These are phyloP conservation scores for Apocrypta bakeri DNA, from an alignment of 1,140 invertebrate genomes.

Conservation along the genomic window DNA sequence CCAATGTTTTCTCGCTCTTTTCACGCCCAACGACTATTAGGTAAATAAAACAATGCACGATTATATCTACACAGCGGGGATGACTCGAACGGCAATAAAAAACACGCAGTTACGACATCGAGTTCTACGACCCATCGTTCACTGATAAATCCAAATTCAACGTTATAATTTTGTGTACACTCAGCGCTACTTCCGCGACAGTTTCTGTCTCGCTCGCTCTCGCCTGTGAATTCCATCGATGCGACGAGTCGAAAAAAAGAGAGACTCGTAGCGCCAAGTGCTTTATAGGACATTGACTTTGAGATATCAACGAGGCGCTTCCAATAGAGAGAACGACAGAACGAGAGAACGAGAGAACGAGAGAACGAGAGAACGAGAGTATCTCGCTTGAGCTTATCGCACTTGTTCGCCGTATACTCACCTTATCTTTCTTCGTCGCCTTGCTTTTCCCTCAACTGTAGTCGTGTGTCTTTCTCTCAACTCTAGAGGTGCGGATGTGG, in stretches of 20 bases:
- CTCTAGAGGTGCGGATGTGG: not conserved
- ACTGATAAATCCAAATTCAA: no score
- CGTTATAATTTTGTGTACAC: no score
- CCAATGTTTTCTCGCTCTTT: no score
- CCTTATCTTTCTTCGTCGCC: slow-evolving; percentile 63
- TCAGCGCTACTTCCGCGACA: not conserved
- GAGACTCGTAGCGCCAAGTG: slow-evolving; percentile 56
- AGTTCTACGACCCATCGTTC: no score
- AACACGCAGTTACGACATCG: no score
- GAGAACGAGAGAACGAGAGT: slow-evolving; percentile 52
- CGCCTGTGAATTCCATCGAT: not conserved
- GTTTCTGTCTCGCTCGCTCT: not conserved
- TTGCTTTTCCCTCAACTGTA: slow-evolving; percentile 38
- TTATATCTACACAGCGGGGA: no score
- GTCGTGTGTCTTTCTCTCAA: not conserved
- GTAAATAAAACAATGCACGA: no score
- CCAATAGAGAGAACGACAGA: slow-evolving; percentile 38
- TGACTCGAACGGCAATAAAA: no score
- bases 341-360: not conserved
- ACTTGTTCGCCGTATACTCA: slow-evolving; percentile 63
- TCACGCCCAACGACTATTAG: no score
- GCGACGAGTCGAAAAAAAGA: slow-evolving; percentile 6
- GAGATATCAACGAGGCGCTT: slow-evolving; percentile 69
- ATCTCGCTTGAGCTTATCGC: slow-evolving; percentile 71
- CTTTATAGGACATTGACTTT: slow-evolving; percentile 76